Evolutionary conservation across 2,797 vertebrate genomes (phyloP).

Genomic region (Diglossa cyanea): DNA sequence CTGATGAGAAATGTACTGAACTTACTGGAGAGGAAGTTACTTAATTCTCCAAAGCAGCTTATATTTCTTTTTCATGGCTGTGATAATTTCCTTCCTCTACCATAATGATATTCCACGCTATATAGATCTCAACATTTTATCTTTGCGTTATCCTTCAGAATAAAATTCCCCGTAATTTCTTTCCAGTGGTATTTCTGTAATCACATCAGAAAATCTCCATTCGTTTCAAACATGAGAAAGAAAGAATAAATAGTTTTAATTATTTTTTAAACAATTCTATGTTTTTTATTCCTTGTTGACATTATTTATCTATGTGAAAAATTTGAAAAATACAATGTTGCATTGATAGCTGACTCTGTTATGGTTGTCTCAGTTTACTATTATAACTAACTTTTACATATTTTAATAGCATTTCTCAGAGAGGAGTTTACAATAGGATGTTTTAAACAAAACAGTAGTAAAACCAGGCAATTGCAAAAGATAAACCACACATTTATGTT

Average conservation of each 20-base stretch:
- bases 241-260: neutral
- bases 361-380: neutral
- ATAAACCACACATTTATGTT: neutral
- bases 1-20: slow-evolving; percentile 36
- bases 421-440: neutral
- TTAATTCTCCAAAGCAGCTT: slow-evolving; percentile 38
- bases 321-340: neutral
- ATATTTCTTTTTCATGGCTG: slow-evolving; percentile 50
- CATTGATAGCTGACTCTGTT: neutral
- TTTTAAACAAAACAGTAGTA: neutral
- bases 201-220: neutral
- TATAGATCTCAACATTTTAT: slow-evolving; percentile 8
- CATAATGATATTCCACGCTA: neutral
- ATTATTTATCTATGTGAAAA: neutral
- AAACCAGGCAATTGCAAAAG: neutral
- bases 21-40: neutral
- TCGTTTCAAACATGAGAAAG: neutral
- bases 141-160: neutral
- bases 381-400: neutral
- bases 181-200: neutral
- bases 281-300: neutral
- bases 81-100: neutral
- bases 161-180: neutral
- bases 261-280: neutral
- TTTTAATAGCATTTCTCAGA: neutral